Percentiles rank a stretch among this genome's conserved stretches.
phyloP scores from a whole-genome alignment of 2,888 invertebrate genomes.

The Temnothorax rugatulus region DNA sequence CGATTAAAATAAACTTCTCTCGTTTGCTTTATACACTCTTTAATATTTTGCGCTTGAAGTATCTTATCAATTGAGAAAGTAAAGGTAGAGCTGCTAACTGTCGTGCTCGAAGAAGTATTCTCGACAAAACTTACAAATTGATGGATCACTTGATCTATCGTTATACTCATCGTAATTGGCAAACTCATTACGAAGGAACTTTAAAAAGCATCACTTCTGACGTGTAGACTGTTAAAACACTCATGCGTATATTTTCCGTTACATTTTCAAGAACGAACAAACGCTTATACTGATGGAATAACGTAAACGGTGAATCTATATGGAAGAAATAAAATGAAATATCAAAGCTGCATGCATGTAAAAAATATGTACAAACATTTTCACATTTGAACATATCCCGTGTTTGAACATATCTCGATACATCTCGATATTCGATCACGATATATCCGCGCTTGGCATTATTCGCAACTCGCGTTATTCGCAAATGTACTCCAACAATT shows the following conservation, averaged over 20 bases:
- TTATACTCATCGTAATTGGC: conserved; percentile 42
- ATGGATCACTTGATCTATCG: conserved; percentile 51
- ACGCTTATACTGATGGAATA: not conserved
- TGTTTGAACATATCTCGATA: not conserved
- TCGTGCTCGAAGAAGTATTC: conserved; percentile 18
- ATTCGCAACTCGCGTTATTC: conserved; percentile 12
- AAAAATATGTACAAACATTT: conserved; percentile 6
- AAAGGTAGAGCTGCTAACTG: conserved; percentile 10
- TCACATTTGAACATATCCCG: not conserved
- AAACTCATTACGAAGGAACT: conserved; percentile 36
- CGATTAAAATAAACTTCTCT: conserved; percentile 6
- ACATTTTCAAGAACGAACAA: conserved; percentile 27
- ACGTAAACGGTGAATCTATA: not conserved
- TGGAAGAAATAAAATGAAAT: not conserved
- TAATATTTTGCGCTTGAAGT: conserved; percentile 12
- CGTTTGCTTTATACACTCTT: conserved; percentile 2
- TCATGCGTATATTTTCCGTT: not conserved
- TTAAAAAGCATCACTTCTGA: conserved; percentile 8
- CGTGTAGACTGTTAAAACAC: not conserved
- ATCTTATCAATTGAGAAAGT: conserved; percentile 30
- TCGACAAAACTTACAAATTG: conserved; percentile 39
- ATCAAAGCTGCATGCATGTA: not conserved
- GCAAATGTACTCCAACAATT: conserved; percentile 23
- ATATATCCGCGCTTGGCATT: not conserved
- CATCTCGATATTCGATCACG: not conserved